Base-by-base conservation (phyloP, 2,888 invertebrate species). In the Drosophila diplacantha region DNA sequence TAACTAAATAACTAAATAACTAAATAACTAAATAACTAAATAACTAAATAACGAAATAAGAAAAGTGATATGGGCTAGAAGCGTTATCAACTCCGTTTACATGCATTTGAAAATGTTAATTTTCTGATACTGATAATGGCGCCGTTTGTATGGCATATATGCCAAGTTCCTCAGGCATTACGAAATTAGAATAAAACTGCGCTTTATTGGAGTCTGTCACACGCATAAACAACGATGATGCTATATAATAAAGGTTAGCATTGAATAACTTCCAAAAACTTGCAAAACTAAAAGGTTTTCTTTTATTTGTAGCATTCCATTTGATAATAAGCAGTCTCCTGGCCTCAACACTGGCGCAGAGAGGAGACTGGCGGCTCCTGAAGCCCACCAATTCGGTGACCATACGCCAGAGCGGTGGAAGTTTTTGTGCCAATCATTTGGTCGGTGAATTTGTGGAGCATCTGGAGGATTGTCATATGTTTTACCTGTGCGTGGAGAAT, bases 391-490 rank as follows among this genome's bases (percentile, higher is more conserved):
- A 82, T 29, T 82, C 81, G n/a, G 76, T 81, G 22, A 78, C 76
- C 38, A 81, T 81, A 38, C 67, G 81, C 3, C 81, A 81, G 51
- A 79, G 60, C 32, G 65, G 57, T 0, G 46, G 67, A 16, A 47
- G 58, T 2, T 50, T 58, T 51, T 87, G 87, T 54, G 49, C 57
- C 11, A 79, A 82, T 71, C 79, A 84, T 9, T 61, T 65, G 20
- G 57, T 71, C 18, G 87, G 87, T 2, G 84, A 80, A 22, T 87
- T 87, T 59, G 82, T 87, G 18, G 67, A 73, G 60, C 85, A 87
- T 58, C 74, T 83, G 0, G 71, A 75, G 16, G 79, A 85, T 18
- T 87, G 87, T 43, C 80, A 82, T 9, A 67, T 83, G 53, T 87
- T 87, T 57, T 87, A 80, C 59, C 74, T 84, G 38, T 87, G 87